Conservation (phyloP, 2,113 vertebrate genomes). For the Laticauda colubrina region DNA sequence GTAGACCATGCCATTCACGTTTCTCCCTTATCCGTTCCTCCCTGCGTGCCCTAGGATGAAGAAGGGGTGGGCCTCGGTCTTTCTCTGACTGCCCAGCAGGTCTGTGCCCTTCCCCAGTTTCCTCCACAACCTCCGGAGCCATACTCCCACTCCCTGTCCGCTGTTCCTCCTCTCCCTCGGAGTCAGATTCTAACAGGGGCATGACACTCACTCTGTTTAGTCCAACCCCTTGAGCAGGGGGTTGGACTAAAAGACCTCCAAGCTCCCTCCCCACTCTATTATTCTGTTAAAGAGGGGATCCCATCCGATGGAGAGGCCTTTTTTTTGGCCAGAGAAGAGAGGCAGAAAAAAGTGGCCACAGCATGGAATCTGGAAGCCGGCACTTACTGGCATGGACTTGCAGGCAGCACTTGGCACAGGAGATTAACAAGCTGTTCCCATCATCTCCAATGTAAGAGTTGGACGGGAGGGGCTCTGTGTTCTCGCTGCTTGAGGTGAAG, state of each 20-base stretch:
- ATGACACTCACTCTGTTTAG: too few relatives aligned
- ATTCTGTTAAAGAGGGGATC: neutral
- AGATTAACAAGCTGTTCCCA: slow-evolving; percentile 86
- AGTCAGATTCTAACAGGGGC: too few relatives aligned
- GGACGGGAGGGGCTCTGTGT: slow-evolving; percentile 85
- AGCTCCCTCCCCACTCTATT: neutral
- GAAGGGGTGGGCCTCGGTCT: too few relatives aligned
- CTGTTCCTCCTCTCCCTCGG: too few relatives aligned
- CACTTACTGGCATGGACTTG: slow-evolving; percentile 96
- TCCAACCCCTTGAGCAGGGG: neutral
- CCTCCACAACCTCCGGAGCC: too few relatives aligned
- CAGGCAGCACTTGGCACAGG: slow-evolving; percentile 86
- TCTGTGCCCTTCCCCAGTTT: too few relatives aligned
- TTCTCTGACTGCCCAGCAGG: too few relatives aligned
- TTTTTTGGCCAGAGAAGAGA: neutral
- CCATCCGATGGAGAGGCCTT: neutral
- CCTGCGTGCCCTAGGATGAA: too few relatives aligned
- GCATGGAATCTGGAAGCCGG: too few relatives aligned
- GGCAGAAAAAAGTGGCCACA: neutral
- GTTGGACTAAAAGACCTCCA: neutral
- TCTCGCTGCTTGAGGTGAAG: slow-evolving; percentile 86
- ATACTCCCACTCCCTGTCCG: too few relatives aligned
- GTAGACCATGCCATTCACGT: too few relatives aligned
- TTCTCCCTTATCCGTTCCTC: too few relatives aligned
- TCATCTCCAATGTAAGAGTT: slow-evolving; percentile 87